Conservation (phyloP, 2,797 vertebrate genomes). For the Coccyzus lansbergi region DNA sequence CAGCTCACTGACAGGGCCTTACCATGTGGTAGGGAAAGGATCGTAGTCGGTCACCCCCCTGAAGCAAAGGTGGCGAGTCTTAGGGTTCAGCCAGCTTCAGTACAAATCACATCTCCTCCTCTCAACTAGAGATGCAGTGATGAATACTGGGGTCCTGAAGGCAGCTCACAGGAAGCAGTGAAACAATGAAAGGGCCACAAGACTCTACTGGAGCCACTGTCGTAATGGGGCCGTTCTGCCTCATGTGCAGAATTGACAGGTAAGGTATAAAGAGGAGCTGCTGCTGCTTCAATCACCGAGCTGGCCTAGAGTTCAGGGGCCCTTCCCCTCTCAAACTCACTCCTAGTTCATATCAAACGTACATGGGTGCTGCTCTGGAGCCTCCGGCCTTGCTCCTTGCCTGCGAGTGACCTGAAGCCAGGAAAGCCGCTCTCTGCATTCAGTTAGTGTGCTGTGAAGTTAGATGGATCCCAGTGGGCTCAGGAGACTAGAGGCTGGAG, state of each 20-base stretch:
- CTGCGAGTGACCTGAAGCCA: constrained; percentile 78
- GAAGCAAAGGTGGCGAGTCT: neutral
- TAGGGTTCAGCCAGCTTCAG: constrained; percentile 48
- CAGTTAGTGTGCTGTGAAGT: constrained; percentile 79
- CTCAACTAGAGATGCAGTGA: constrained; percentile 60
- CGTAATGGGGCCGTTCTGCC: constrained; percentile 52
- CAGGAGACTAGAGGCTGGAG: constrained; percentile 81
- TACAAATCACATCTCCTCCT: constrained; percentile 27
- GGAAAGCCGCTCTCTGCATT: constrained; percentile 80
- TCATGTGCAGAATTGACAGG: constrained; percentile 58
- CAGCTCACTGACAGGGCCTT: neutral
- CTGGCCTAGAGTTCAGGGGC: constrained; percentile 59
- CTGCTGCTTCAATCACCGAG: constrained; percentile 72
- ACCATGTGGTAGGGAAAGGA: constrained; percentile 6
- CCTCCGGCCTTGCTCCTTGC: constrained; percentile 72
- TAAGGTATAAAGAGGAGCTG: constrained; percentile 70
- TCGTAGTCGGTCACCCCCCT: constrained; percentile 35
- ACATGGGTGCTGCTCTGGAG: constrained; percentile 72
- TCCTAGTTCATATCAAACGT: constrained; percentile 77
- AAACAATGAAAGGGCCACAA: constrained; percentile 67
- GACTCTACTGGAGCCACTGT: constrained; percentile 63
- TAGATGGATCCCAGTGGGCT: constrained; percentile 76
- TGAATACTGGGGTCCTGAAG: constrained; percentile 60
- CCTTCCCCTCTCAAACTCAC: constrained; percentile 66
- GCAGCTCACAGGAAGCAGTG: constrained; percentile 69